Conservation (phyloP, 2,888 invertebrate species). For the Cataglyphis cursor region DNA sequence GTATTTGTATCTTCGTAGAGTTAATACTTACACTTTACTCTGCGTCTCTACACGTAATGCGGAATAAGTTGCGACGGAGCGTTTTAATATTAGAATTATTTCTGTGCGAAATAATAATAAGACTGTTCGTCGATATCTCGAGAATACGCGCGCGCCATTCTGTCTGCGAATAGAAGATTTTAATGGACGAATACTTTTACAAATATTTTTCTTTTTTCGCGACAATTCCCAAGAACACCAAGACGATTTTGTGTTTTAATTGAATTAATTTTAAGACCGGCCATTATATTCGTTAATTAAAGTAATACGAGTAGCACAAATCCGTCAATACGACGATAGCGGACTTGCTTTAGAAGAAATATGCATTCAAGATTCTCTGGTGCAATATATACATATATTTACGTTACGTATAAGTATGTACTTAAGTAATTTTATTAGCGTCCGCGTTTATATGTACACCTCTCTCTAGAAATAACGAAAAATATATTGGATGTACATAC, state of each 20-base stretch:
- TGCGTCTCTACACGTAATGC: not conserved
- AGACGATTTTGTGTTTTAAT: not conserved
- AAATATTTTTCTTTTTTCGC: not conserved
- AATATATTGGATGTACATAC: constrained; percentile 74
- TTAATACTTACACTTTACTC: constrained; percentile 50
- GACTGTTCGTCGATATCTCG: constrained; percentile 28
- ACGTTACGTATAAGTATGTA: constrained; percentile 62
- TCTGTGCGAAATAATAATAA: constrained; percentile 7
- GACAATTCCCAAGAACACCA: constrained; percentile 21
- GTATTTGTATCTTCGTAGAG: constrained; percentile 80
- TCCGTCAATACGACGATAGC: constrained; percentile 71
- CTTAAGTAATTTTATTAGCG: constrained; percentile 66
- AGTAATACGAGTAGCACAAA: constrained; percentile 65
- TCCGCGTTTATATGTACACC: constrained; percentile 79
- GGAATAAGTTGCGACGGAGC: not conserved
- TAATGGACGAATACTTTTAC: not conserved
- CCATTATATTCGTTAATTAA: constrained; percentile 32
- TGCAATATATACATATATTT: constrained; percentile 63
- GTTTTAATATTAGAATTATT: constrained; percentile 21
- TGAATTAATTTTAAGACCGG: constrained; percentile 4
- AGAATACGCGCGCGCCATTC: constrained; percentile 11
- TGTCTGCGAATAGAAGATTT: constrained; percentile 18
- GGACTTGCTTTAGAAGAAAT: constrained; percentile 45
- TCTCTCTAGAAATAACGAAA: constrained; percentile 79
- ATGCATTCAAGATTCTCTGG: constrained; percentile 29